Evolutionary conservation across 1,140 invertebrate species (phyloP).

Genomic region (Panagrolaimus sp.): DNA sequence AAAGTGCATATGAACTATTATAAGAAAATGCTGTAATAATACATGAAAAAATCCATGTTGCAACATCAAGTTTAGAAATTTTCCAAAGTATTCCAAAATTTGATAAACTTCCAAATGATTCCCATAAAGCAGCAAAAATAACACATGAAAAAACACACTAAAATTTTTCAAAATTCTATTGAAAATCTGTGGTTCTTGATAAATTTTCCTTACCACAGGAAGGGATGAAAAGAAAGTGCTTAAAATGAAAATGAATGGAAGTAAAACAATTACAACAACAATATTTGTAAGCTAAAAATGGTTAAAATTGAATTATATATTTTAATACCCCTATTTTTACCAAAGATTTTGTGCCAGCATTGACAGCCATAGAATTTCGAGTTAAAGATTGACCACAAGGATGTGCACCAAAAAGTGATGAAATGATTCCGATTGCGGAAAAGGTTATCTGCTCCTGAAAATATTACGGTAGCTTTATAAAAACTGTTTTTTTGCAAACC

Average conservation of each 20-base stretch:
- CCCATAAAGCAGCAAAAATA: conserved; percentile 28
- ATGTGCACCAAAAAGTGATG: conserved; percentile 29
- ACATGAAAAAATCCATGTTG: conserved; percentile 31
- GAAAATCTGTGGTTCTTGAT: neutral
- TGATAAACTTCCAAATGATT: conserved; percentile 21
- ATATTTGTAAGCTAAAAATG: conserved; percentile 37
- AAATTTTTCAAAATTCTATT: conserved; percentile 2
- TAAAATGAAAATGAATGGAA: conserved; percentile 34
- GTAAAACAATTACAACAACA: conserved; percentile 31
- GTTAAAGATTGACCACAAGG: conserved; percentile 30
- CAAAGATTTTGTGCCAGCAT: conserved; percentile 39
- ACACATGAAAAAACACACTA: conserved; percentile 41
- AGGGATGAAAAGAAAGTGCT: conserved; percentile 27
- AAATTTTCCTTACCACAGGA: conserved; percentile 35
- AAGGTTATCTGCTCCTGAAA: conserved; percentile 38
- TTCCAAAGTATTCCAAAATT: conserved; percentile 30
- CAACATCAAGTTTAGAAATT: conserved; percentile 42
- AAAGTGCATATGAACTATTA: conserved; percentile 29
- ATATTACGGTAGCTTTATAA: conserved; percentile 12
- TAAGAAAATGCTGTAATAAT: conserved; percentile 31
- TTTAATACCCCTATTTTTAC: conserved; percentile 23
- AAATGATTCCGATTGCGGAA: conserved; percentile 27
- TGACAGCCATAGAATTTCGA: conserved; percentile 29
- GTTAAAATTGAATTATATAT: neutral
- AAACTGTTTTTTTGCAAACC: neutral